Evolutionary conservation across 1,140 invertebrate species (phyloP).

Genomic region (Bradysia coprophila): DNA sequence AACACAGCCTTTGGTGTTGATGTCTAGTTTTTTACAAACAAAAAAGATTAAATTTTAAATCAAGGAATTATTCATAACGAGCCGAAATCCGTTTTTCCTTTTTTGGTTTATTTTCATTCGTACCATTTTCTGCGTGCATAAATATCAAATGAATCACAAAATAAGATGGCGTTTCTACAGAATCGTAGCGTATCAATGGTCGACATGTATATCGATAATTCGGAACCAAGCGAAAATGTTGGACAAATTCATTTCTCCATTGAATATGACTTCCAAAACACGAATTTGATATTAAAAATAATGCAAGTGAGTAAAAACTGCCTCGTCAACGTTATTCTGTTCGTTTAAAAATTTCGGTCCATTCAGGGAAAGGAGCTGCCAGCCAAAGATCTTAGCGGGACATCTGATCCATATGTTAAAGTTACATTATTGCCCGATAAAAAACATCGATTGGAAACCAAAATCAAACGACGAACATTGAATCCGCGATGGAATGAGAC

Average conservation of each 20-base stretch:
- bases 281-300: constrained; percentile 78
- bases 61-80: too few species aligned
- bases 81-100: too few species aligned
- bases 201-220: constrained; percentile 88
- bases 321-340: not conserved
- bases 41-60: too few species aligned
- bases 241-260: constrained; percentile 89
- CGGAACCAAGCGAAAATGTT: constrained; percentile 76
- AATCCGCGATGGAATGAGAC: constrained; percentile 97
- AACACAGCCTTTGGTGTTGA: too few species aligned
- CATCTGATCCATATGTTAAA: constrained; percentile 80
- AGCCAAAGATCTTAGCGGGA: constrained; percentile 86
- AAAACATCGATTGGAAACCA: constrained; percentile 89
- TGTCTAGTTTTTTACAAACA: too few species aligned
- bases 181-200: constrained; percentile 81
- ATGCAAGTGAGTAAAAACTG: constrained; percentile 47
- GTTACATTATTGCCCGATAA: constrained; percentile 90
- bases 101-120: too few species aligned
- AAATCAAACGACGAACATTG: constrained; percentile 86
- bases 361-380: constrained; percentile 76
- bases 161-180: constrained; percentile 36
- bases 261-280: constrained; percentile 90
- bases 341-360: constrained; percentile 2
- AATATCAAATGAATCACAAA: too few species aligned
- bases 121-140: too few species aligned